Evolutionary conservation across 2,113 vertebrate species (phyloP), one percentile per base, ranked within the genome.

Genomic region (Sylvilagus bachmani): DNA sequence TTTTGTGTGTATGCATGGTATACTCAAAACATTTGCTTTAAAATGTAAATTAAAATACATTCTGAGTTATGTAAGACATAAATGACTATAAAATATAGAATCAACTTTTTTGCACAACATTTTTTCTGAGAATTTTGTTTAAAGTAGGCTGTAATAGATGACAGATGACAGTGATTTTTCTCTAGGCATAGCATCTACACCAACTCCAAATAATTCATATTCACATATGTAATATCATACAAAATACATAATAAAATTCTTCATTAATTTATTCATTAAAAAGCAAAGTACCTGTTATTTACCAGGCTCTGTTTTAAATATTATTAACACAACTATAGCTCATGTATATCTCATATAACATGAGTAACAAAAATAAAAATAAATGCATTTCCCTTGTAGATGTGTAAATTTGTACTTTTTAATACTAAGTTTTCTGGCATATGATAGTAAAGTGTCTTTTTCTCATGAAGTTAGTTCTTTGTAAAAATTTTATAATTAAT

Each of bases 21-120:
- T 25, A 49, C 11, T 78, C 75, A 93, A 78, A 91, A 78, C n/a
- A 14, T 83, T 79, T 69, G 74, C 29, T 85, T 91, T 7, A 66
- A 77, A 51, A 36, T 74, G 22, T 8, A 71, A 79, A 69, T 81
- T 75, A 83, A 90, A 33, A 78, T 36, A 58, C 19, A 62, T 27
- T 17, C 94, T 14, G 86, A n/a, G 17, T 79, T 29, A 6, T 82
- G 78, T 71, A 70, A 84, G 89, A 84, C 29, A 61, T 33, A 24
- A 5, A 33, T 80, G 51, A 55, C 27, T 93, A 2, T 69, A 55
- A 77, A 93, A 70, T 77, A 66, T 25, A 80, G 62, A 85, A 31
- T 90, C 24, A 66, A 77, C 10, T 38, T 10, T 19, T 75, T 44
- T 10, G 21, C 6, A 82, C 25, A 33, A 10, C 11, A 67, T 3